These are phyloP conservation scores for Chiloscyllium punctatum DNA, from an alignment of 2,797 vertebrate genomes.

Conservation along the genomic window DNA sequence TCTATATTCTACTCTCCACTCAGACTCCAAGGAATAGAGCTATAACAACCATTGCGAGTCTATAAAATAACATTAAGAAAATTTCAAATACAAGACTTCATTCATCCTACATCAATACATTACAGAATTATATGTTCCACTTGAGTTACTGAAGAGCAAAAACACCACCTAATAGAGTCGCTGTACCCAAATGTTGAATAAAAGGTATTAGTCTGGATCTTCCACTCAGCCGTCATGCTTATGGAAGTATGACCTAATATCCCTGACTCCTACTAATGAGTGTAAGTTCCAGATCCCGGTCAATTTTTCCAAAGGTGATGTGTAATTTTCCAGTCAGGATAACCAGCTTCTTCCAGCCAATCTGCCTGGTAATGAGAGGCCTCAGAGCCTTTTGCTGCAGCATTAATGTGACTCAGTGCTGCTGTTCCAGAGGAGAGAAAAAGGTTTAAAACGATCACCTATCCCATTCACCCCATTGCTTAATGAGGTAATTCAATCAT, in stretches of 20 bases:
- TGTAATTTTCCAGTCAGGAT: not conserved
- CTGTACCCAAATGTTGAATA: not conserved
- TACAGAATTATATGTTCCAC: not conserved
- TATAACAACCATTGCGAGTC: not conserved
- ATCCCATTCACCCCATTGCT: not conserved
- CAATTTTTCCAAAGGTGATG: not conserved
- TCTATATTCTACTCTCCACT: not conserved
- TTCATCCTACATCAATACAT: not conserved
- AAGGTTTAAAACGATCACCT: not conserved
- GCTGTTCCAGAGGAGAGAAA: not conserved
- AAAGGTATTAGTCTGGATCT: not conserved
- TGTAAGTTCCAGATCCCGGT: not conserved
- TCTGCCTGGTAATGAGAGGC: not conserved
- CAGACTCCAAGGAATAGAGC: not conserved
- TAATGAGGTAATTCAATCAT: not conserved
- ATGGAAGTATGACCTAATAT: not conserved
- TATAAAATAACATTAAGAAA: not conserved
- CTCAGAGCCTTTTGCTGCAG: not conserved
- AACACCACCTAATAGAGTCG: not conserved
- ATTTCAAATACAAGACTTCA: not conserved
- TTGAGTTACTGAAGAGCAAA: not conserved
- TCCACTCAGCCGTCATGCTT: not conserved
- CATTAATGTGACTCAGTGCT: not conserved
- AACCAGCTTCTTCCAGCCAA: not conserved
- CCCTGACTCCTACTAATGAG: not conserved